Evolutionary conservation across 2,888 invertebrate species (phyloP), one percentile per base, ranked within the genome.

Genomic region (Orchesellides sinensis): DNA sequence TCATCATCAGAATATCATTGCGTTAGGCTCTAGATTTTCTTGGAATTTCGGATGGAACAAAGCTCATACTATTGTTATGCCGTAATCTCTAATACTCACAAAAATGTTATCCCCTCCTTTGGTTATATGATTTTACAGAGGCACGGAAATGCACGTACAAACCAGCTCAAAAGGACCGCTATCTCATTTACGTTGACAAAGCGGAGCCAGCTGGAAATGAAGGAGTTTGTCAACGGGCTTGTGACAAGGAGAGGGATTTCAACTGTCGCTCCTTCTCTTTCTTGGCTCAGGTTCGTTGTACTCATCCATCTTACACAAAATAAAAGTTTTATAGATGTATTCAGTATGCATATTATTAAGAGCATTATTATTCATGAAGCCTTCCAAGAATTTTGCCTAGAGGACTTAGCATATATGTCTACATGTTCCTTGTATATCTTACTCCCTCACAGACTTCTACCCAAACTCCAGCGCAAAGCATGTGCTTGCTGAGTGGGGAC

Each of bases 191-290:
- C 83, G 90, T 90, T 81, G 90, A 90, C 87, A 90, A 90, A 84
- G 88, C 90, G 8, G 89, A 90, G 61, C 89, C 89, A 21, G 90
- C 90, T 8, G 89, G 89, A 45, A 90, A 89, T 59, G 90, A 90
- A 59, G 89, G 89, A n/a, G 89, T 89, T 49, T 91, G 91, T 87
- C 90, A 90, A 85, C 84, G 89, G 72, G 90, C 90, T 65, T 91
- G 91, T 85, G 90, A 91, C 84, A 89, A 89, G 25, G 91, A 90
- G 86, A 85, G 89, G 25, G 89, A 90, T 29, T 91, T 91, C 88
- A 90, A 90, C 78, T 91, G 91, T 86, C 89, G 91, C 25, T 89
- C 91, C 5, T 91, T 89, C 88, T 90, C 91, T 8, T 90, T 90
- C 87, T 87, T 90, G 54, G 88, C 88, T 19, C 87, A 88, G 87